phyloP scores from a whole-genome alignment of 2,888 invertebrate species.

The Elmis aenea region DNA sequence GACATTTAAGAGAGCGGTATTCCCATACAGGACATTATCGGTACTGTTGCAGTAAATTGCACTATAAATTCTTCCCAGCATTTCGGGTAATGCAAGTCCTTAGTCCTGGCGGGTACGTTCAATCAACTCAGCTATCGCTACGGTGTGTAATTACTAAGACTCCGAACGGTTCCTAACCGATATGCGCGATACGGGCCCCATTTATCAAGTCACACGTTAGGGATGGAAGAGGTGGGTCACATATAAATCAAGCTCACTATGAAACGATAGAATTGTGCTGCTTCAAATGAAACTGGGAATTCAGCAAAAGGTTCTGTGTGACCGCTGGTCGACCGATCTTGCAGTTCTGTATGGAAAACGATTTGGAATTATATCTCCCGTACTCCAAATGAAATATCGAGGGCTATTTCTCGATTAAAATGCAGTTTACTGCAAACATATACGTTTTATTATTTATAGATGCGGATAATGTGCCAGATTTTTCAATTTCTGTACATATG shows the following conservation, averaged over 20 bases:
- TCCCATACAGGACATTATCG: constrained; percentile 29
- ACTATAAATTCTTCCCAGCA: constrained; percentile 29
- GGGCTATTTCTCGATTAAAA: no score
- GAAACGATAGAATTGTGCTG: constrained; percentile 12
- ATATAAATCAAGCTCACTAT: constrained; percentile 22
- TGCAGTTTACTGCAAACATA: no score
- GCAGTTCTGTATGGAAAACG: no score
- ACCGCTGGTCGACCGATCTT: no score
- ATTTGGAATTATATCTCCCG: no score
- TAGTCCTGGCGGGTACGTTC: constrained; percentile 35
- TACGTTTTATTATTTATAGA: no score
- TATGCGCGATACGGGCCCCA: constrained; percentile 24
- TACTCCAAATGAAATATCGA: no score
- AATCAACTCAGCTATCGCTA: constrained; percentile 35
- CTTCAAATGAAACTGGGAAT: neutral
- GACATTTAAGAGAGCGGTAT: constrained; percentile 19
- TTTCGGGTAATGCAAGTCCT: constrained; percentile 29
- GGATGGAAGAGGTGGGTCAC: constrained; percentile 24
- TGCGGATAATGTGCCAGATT: no score
- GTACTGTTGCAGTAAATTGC: constrained; percentile 30
- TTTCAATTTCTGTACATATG: no score
- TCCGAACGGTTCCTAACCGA: constrained; percentile 24
- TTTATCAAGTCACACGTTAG: constrained; percentile 27
- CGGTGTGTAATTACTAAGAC: constrained; percentile 35
- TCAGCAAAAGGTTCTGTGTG: no score